phyloP scores from a whole-genome alignment of 2,888 invertebrate genomes.

The Aricia artaxerxes region DNA sequence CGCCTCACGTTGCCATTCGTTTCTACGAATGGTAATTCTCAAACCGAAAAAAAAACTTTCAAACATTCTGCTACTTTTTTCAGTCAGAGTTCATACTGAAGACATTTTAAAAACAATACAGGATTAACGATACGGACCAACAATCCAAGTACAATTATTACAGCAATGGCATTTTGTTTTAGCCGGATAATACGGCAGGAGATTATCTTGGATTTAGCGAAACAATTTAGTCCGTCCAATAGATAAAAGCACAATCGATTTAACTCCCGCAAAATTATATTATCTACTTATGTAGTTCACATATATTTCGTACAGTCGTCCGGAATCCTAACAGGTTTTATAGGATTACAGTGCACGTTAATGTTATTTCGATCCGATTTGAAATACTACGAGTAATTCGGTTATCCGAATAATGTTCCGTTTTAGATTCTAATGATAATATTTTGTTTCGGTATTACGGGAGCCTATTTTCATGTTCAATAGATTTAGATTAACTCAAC shows the following conservation, averaged over 20 bases:
- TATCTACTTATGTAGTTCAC: conserved; percentile 45
- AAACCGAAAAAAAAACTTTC: too few relatives aligned
- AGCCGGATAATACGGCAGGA: conserved; percentile 64
- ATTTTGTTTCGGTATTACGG: conserved; percentile 44
- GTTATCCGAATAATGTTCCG: conserved; percentile 46
- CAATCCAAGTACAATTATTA: conserved; percentile 63
- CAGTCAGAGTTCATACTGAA: not conserved
- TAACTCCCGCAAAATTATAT: conserved; percentile 51
- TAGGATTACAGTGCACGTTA: conserved; percentile 61
- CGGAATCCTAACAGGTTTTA: conserved; percentile 55
- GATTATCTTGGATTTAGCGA: conserved; percentile 67
- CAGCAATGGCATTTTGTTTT: conserved; percentile 66
- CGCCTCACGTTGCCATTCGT: too few relatives aligned
- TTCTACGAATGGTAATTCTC: too few relatives aligned
- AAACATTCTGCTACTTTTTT: not conserved
- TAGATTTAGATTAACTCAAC: conserved; percentile 41
- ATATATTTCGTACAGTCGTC: conserved; percentile 45
- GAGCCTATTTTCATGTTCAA: conserved; percentile 41
- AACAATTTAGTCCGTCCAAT: conserved; percentile 58
- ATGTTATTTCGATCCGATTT: conserved; percentile 58
- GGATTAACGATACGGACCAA: conserved; percentile 48
- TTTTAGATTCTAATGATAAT: conserved; percentile 48
- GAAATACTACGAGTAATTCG: conserved; percentile 49
- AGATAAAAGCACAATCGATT: conserved; percentile 64
- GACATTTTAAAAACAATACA: conserved; percentile 23